A percentile compares a stretch with the other conserved stretches of the same genome.
phyloP scores from a whole-genome alignment of 1,140 invertebrate species.

The Bombus haemorrhoidalis region DNA sequence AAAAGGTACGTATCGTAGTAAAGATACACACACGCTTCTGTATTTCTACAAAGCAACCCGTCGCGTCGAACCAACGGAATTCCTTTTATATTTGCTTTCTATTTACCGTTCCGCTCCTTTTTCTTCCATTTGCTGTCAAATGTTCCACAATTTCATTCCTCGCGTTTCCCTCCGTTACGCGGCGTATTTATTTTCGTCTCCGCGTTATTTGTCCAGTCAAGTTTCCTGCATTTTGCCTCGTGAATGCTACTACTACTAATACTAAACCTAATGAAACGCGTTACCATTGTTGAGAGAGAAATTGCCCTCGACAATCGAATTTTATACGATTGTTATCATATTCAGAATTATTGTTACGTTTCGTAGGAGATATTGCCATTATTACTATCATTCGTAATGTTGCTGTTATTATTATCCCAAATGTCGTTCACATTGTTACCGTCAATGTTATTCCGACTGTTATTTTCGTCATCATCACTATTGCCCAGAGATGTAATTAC shows the following conservation, averaged over 20 bases:
- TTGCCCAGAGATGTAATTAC: too few species aligned
- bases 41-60: not conserved
- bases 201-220: not conserved
- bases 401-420: not conserved
- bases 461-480: too few species aligned
- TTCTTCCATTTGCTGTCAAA: not conserved
- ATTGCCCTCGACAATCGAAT: not conserved
- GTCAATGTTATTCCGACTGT: not conserved
- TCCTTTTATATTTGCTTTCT: slow-evolving; percentile 38
- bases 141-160: too few species aligned
- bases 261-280: not conserved
- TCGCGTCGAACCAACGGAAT: slow-evolving; percentile 28
- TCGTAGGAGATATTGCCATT: not conserved
- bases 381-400: not conserved
- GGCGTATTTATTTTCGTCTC: not conserved
- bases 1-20: not conserved
- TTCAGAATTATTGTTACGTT: not conserved
- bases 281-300: not conserved
- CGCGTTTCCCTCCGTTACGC: not conserved
- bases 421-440: not conserved
- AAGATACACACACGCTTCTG: not conserved
- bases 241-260: not conserved
- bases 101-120: slow-evolving; percentile 28
- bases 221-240: not conserved
- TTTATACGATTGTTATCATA: not conserved